A percentile compares a stretch with the other conserved stretches of the same genome.
These are phyloP conservation scores for Pachyseris speciosa DNA, from an alignment of 64 coral and sea anemone genomes.

Conservation along the genomic window DNA sequence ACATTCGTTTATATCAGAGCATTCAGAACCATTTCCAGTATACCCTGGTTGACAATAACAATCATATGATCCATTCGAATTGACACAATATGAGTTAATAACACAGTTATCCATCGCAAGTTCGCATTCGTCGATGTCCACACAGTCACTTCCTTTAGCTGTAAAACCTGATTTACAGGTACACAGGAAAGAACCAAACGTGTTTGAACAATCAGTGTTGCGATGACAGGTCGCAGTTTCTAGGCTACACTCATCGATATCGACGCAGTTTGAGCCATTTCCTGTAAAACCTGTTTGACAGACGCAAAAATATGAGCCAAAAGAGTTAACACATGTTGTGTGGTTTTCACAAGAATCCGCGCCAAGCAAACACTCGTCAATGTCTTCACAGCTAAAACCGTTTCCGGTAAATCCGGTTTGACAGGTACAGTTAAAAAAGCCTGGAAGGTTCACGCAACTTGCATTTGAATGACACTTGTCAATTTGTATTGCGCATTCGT, in stretches of 20 bases:
- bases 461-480: constrained; percentile 23
- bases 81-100: constrained; percentile 17
- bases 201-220: constrained; percentile 35
- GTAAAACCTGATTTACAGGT: constrained; percentile 43
- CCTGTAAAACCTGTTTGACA: constrained; percentile 5
- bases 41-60: constrained; percentile 35
- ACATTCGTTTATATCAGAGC: constrained; percentile 51
- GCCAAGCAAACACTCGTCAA: background rate
- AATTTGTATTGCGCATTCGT: background rate
- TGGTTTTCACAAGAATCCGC: background rate
- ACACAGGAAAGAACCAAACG: constrained; percentile 24
- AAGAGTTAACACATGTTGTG: background rate
- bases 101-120: constrained; percentile 1
- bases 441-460: background rate
- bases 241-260: constrained; percentile 8
- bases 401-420: constrained; percentile 8
- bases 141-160: constrained; percentile 14
- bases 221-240: background rate
- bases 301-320: constrained; percentile 11
- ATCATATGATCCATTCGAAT: constrained; percentile 12
- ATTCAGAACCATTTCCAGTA: constrained; percentile 12
- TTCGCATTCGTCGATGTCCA: constrained; percentile 53
- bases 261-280: constrained; percentile 11
- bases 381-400: background rate
- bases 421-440: constrained; percentile 4